Evolutionary conservation across 2,797 vertebrate genomes (phyloP).

Genomic region (Mormyrus hasselquistii): DNA sequence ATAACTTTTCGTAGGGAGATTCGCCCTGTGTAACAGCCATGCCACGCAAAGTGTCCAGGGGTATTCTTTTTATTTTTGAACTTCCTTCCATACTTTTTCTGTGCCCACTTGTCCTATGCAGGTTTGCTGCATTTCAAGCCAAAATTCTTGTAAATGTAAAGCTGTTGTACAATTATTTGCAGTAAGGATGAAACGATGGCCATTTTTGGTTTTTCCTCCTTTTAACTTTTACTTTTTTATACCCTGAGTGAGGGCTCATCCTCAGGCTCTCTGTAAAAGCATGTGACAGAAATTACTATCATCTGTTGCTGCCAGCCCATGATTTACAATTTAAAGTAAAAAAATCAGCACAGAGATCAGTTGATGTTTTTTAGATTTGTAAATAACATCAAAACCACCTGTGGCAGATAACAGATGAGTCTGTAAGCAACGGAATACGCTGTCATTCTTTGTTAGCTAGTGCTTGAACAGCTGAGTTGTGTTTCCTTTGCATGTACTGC

Average conservation of each 20-base stretch:
- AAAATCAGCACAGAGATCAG: not conserved
- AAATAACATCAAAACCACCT: not conserved
- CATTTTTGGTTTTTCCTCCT: not conserved
- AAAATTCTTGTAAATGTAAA: not conserved
- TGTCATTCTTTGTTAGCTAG: not conserved
- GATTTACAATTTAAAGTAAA: not conserved
- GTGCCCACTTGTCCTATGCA: not conserved
- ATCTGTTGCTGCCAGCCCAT: not conserved
- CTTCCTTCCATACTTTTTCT: not conserved
- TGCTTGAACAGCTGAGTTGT: not conserved
- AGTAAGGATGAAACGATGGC: not conserved
- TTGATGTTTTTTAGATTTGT: not conserved
- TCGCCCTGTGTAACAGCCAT: slow-evolving; percentile 47
- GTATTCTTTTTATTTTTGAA: not conserved
- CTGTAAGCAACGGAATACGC: not conserved
- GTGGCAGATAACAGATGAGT: not conserved
- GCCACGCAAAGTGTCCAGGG: slow-evolving; percentile 39
- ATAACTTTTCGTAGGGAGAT: slow-evolving; percentile 45
- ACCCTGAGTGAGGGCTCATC: not conserved
- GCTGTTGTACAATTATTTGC: not conserved
- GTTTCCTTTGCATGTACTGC: not conserved
- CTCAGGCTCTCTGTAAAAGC: not conserved
- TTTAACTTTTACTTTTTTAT: not conserved
- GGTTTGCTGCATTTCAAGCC: not conserved
- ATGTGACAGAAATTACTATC: not conserved